Percentiles rank a stretch among this genome's conserved stretches.
Evolutionary conservation across 2,888 invertebrate genomes (phyloP).

Genomic region (Conops quadrifasciatus): DNA sequence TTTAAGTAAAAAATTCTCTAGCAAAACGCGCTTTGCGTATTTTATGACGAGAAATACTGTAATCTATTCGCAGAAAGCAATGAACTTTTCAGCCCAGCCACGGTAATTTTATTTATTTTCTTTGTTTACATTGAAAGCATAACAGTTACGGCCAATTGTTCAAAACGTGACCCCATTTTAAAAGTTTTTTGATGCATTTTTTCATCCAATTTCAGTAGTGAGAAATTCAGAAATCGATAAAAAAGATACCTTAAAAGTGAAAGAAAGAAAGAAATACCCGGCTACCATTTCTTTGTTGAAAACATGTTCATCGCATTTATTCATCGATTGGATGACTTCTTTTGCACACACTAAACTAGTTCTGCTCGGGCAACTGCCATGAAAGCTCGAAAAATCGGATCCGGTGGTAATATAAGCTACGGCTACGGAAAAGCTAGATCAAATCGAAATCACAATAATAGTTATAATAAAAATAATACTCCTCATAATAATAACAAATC

Average conservation of each 20-base stretch:
- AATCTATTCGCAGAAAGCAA: too few relatives aligned
- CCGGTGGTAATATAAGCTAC: slow-evolving; percentile 55
- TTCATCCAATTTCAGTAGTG: neutral
- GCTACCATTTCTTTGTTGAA: too few relatives aligned
- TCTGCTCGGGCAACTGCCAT: slow-evolving; percentile 43
- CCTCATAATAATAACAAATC: slow-evolving; percentile 35
- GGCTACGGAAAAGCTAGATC: slow-evolving; percentile 53
- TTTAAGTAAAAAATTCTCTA: too few relatives aligned
- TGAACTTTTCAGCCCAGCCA: too few relatives aligned
- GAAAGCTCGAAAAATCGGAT: slow-evolving; percentile 56
- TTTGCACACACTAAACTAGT: neutral
- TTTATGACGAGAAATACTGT: neutral
- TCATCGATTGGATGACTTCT: neutral
- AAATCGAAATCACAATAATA: slow-evolving; percentile 43
- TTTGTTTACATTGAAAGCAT: too few relatives aligned
- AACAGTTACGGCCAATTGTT: too few relatives aligned
- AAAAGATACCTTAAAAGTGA: slow-evolving; percentile 51
- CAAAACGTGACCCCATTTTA: neutral
- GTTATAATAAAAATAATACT: slow-evolving; percentile 28
- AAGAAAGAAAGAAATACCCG: neutral
- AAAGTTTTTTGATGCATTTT: neutral
- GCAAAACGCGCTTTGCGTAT: too few relatives aligned
- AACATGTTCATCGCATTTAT: too few relatives aligned
- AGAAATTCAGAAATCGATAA: slow-evolving; percentile 49
- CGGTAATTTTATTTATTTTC: too few relatives aligned